A percentile compares a stretch with the other conserved stretches of the same genome.
Evolutionary conservation across 2,797 vertebrate genomes (phyloP).

Genomic region (Rhyacichthys aspro): DNA sequence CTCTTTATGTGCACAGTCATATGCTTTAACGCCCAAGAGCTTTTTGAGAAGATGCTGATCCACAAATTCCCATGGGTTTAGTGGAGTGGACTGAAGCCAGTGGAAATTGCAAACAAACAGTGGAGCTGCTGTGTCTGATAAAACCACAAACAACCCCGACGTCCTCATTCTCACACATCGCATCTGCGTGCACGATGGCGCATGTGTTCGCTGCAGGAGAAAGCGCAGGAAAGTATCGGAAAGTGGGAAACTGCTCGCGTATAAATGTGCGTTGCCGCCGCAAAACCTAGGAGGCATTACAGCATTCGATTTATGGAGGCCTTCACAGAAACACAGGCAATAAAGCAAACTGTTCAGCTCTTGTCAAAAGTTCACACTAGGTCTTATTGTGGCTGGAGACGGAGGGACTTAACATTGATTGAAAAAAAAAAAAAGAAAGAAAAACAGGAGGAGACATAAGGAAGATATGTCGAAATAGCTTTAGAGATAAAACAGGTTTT

Average conservation of each 20-base stretch:
- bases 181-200: slow-evolving; percentile 51
- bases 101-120: slow-evolving; percentile 75
- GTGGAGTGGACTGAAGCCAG: slow-evolving; percentile 69
- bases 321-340: slow-evolving; percentile 63
- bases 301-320: slow-evolving; percentile 64
- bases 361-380: slow-evolving; percentile 73
- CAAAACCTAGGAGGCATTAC: slow-evolving; percentile 48
- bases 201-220: slow-evolving; percentile 40
- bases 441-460: slow-evolving; percentile 1
- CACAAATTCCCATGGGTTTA: slow-evolving; percentile 75
- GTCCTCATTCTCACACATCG: slow-evolving; percentile 63
- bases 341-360: slow-evolving; percentile 68
- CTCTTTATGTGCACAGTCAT: slow-evolving; percentile 36
- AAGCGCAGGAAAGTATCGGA: slow-evolving; percentile 11
- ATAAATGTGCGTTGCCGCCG: slow-evolving; percentile 28
- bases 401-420: no score
- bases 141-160: slow-evolving; percentile 69
- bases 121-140: slow-evolving; percentile 66
- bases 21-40: slow-evolving; percentile 53
- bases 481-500: slow-evolving; percentile 44
- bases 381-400: slow-evolving; percentile 53
- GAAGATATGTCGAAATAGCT: slow-evolving; percentile 20
- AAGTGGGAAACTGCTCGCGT: slow-evolving; percentile 13
- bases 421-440: no score
- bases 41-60: slow-evolving; percentile 77